phyloP scores from a whole-genome alignment of 2,888 invertebrate genomes.

The Platycheirus albimanus region DNA sequence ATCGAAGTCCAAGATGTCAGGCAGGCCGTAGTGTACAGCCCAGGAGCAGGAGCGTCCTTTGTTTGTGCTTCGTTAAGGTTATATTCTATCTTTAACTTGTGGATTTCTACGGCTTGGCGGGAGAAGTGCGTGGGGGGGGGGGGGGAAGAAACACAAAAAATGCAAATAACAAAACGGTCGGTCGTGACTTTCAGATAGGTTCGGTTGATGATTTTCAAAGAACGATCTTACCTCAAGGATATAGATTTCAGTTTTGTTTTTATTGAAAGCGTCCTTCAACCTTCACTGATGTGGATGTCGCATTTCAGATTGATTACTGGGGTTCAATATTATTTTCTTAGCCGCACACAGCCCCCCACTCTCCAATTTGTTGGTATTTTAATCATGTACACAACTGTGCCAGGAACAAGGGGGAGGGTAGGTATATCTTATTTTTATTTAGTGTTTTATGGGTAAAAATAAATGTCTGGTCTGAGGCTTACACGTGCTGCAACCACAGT shows the following conservation, averaged over 20 bases:
- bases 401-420: no score
- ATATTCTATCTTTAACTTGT: constrained; percentile 35
- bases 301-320: constrained; percentile 19
- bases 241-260: constrained; percentile 6
- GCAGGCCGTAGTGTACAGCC: background rate
- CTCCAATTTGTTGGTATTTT: background rate
- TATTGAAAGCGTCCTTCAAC: background rate
- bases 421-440: constrained; percentile 39
- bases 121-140: background rate
- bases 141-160: background rate
- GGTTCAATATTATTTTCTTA: background rate
- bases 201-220: constrained; percentile 4
- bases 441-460: constrained; percentile 56
- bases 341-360: no score
- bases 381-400: constrained; percentile 10
- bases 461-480: constrained; percentile 44
- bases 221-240: background rate
- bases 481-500: constrained; percentile 47
- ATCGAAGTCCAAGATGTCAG: constrained; percentile 38
- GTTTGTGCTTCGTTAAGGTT: constrained; percentile 39
- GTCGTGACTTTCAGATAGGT: constrained; percentile 14
- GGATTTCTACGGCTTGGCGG: constrained; percentile 10
- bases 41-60: constrained; percentile 25
- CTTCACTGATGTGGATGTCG: background rate
- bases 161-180: constrained; percentile 30